Conservation (phyloP, 2,113 vertebrate genomes). For the Coryphaenoides rupestris region DNA sequence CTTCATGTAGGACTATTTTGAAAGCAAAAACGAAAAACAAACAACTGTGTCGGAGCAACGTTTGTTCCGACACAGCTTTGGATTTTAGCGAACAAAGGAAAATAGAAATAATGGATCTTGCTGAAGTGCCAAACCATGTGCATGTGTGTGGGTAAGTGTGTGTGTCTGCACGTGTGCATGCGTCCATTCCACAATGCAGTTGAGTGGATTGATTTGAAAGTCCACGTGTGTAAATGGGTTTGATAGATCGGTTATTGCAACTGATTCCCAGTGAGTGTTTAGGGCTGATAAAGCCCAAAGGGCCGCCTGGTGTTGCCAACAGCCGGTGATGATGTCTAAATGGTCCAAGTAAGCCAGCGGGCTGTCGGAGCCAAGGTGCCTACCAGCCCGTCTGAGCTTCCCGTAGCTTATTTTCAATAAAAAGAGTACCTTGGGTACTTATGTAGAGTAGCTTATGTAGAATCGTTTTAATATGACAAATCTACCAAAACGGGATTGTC, state of each 20-base stretch:
- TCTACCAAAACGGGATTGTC: constrained; percentile 33
- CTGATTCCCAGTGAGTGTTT: constrained; percentile 37
- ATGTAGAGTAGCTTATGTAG: too few relatives aligned
- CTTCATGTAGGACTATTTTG: too few relatives aligned
- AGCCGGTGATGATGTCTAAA: constrained; percentile 26
- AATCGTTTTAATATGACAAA: constrained; percentile 34
- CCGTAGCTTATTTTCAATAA: constrained; percentile 27
- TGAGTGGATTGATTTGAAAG: constrained; percentile 34
- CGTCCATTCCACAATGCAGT: background rate
- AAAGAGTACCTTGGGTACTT: constrained; percentile 39
- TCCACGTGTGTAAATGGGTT: constrained; percentile 23
- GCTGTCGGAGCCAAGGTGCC: constrained; percentile 29
- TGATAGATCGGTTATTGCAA: constrained; percentile 30
- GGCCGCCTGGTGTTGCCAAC: constrained; percentile 28
- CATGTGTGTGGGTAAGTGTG: background rate
- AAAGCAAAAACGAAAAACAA: too few relatives aligned
- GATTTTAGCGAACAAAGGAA: too few relatives aligned
- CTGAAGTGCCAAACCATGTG: too few relatives aligned
- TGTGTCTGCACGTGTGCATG: background rate
- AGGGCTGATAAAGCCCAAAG: constrained; percentile 49
- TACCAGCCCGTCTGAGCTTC: constrained; percentile 36
- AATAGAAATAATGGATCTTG: too few relatives aligned
- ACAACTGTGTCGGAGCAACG: too few relatives aligned
- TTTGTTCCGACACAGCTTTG: too few relatives aligned
- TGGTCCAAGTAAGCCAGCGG: constrained; percentile 31